Evolutionary conservation across 92 coral and sea anemone genomes (phyloP).

Genomic region (Scolanthus callimorphus): DNA sequence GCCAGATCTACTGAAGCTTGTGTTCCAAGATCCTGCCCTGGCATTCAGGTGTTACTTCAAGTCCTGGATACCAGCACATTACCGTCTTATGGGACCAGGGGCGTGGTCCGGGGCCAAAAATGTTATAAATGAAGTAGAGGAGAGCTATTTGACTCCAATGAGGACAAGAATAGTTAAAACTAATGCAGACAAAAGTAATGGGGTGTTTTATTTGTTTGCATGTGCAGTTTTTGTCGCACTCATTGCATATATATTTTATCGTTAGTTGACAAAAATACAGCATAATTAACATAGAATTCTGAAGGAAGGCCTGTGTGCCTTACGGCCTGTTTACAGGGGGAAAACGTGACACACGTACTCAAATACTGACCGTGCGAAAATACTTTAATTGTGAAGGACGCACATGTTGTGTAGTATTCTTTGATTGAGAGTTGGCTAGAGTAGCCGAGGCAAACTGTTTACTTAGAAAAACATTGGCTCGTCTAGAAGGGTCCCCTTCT

Average conservation of each 20-base stretch:
- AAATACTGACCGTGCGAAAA: too few species aligned
- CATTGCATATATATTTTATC: background rate
- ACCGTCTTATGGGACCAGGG: slow-evolving; percentile 81
- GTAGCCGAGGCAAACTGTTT: too few species aligned
- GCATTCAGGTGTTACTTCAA: slow-evolving; percentile 74
- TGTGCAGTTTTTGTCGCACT: background rate
- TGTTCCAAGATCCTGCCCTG: slow-evolving; percentile 59
- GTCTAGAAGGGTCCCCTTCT: too few species aligned
- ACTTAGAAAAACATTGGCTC: too few species aligned
- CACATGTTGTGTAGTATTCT: too few species aligned
- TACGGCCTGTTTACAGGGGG: too few species aligned
- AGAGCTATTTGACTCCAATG: slow-evolving; percentile 42
- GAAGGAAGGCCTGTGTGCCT: too few species aligned
- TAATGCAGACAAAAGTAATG: background rate
- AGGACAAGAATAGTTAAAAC: slow-evolving; percentile 37
- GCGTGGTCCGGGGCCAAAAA: slow-evolving; percentile 81
- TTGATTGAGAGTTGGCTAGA: too few species aligned
- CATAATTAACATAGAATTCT: too few species aligned
- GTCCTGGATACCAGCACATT: slow-evolving; percentile 83
- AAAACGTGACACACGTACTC: too few species aligned
- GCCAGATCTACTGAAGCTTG: slow-evolving; percentile 73
- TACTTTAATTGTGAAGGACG: too few species aligned
- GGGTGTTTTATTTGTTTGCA: background rate
- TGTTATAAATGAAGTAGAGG: slow-evolving; percentile 57
- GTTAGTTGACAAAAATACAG: too few species aligned